Percentiles rank a stretch among this genome's conserved stretches.
Conservation (phyloP, 2,888 invertebrate genomes). For the Mechanitis mazaeus region DNA sequence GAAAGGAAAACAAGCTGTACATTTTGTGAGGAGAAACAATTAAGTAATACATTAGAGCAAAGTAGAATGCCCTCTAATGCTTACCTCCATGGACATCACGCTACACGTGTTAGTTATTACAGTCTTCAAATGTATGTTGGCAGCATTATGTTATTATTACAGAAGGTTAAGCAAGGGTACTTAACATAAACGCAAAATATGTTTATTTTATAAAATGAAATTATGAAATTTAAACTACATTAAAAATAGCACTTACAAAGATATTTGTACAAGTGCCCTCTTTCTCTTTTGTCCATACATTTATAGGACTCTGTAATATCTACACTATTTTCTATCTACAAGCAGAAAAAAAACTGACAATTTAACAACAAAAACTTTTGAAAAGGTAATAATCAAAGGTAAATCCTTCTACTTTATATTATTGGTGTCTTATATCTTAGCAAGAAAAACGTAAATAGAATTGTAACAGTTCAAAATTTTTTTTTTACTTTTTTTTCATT, state of each 20-base stretch:
- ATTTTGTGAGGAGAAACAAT: constrained; percentile 22
- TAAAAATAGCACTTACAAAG: constrained; percentile 7
- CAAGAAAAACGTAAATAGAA: constrained; percentile 17
- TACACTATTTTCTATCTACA: constrained; percentile 11
- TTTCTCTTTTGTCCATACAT: constrained; percentile 43
- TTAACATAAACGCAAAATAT: background rate
- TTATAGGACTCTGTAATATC: constrained; percentile 16
- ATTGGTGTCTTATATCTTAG: too few relatives aligned
- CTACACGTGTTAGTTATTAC: constrained; percentile 31
- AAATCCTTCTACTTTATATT: too few relatives aligned
- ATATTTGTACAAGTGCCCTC: constrained; percentile 64
- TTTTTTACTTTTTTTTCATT: too few relatives aligned
- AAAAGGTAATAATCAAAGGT: too few relatives aligned
- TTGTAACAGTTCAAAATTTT: constrained; percentile 33
- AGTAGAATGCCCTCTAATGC: constrained; percentile 36
- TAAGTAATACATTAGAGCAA: constrained; percentile 29
- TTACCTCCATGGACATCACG: constrained; percentile 36
- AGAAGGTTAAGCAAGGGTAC: background rate
- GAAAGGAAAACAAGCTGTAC: constrained; percentile 17
- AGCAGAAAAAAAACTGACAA: background rate
- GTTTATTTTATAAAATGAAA: too few relatives aligned
- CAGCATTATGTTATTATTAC: background rate
- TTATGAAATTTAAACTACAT: too few relatives aligned
- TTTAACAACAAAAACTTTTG: too few relatives aligned
- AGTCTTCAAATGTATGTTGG: constrained; percentile 10